phyloP scores from a whole-genome alignment of 2,113 vertebrate species.

The Cyrtonyx montezumae region DNA sequence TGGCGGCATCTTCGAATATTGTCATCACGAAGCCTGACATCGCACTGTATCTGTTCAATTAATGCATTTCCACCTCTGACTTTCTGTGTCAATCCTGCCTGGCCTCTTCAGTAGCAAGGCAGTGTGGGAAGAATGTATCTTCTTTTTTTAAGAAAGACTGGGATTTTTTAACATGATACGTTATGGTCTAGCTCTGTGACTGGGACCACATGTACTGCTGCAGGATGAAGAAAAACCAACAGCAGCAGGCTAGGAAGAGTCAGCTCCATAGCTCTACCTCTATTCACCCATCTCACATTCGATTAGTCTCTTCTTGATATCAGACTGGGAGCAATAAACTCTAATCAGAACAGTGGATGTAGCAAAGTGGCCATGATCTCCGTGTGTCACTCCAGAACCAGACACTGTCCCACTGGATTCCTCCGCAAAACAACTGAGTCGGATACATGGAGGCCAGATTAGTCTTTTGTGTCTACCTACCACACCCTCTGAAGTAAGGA shows the following conservation, averaged over 20 bases:
- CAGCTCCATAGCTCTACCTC: not conserved
- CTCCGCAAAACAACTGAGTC: not conserved
- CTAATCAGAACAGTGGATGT: not conserved
- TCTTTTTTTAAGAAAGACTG: not conserved
- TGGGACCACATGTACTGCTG: not conserved
- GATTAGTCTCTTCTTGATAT: constrained; percentile 55
- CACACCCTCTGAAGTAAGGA: not conserved
- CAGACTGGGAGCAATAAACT: constrained; percentile 41
- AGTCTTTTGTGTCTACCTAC: not conserved
- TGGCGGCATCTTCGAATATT: not conserved
- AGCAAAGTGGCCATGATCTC: constrained; percentile 3
- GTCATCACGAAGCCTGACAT: not conserved
- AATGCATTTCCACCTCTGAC: not conserved
- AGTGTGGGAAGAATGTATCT: not conserved
- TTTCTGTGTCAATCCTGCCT: not conserved
- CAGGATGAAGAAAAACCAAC: not conserved
- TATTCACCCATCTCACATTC: constrained; percentile 43
- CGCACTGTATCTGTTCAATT: not conserved
- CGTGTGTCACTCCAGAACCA: constrained; percentile 11
- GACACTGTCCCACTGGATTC: not conserved
- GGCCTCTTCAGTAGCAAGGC: not conserved
- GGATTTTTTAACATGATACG: not conserved
- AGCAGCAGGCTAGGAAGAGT: not conserved
- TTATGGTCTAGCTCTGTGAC: not conserved
- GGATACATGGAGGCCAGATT: not conserved